Percentiles rank a stretch among this genome's conserved stretches.
These are phyloP conservation scores for Dryas iulia DNA, from an alignment of 1,140 invertebrate genomes.

Conservation along the genomic window DNA sequence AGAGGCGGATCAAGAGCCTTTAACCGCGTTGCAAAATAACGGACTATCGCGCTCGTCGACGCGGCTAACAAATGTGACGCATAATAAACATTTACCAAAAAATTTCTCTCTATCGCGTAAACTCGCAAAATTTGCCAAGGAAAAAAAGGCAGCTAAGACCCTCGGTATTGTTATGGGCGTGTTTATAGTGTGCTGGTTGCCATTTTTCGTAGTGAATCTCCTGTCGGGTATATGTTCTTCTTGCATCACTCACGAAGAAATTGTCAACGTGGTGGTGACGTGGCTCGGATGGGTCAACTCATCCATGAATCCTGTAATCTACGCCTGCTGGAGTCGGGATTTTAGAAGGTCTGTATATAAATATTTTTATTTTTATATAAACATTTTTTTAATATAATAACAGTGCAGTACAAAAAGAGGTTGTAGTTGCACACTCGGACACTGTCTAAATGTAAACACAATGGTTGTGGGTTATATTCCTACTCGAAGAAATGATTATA, in stretches of 20 bases:
- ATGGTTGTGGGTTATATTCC: no score
- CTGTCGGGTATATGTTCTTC: constrained; percentile 93
- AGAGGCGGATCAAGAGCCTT: constrained; percentile 85
- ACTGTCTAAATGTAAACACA: no score
- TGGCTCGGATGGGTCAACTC: constrained; percentile 99
- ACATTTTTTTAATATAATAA: no score
- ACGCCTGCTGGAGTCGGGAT: constrained; percentile 97
- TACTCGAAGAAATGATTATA: no score
- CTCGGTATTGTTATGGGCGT: constrained; percentile 98
- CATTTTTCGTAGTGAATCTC: constrained; percentile 98
- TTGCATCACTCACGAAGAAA: constrained; percentile 93
- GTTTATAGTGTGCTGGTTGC: constrained; percentile 98
- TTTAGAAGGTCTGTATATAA: constrained; percentile 87
- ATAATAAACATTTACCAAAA: constrained; percentile 83
- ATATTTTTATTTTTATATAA: not conserved
- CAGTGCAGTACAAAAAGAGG: no score
- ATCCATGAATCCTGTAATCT: constrained; percentile 98
- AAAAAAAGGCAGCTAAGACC: constrained; percentile 98
- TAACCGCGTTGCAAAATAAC: constrained; percentile 88
- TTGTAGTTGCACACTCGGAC: no score
- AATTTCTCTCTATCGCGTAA: constrained; percentile 95
- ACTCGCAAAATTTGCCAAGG: constrained; percentile 94
- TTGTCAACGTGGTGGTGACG: constrained; percentile 95
- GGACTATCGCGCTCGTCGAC: constrained; percentile 84
- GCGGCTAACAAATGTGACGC: constrained; percentile 72